Base-by-base conservation (phyloP, 2,797 vertebrate genomes). In the Lutjanus campechanus region DNA sequence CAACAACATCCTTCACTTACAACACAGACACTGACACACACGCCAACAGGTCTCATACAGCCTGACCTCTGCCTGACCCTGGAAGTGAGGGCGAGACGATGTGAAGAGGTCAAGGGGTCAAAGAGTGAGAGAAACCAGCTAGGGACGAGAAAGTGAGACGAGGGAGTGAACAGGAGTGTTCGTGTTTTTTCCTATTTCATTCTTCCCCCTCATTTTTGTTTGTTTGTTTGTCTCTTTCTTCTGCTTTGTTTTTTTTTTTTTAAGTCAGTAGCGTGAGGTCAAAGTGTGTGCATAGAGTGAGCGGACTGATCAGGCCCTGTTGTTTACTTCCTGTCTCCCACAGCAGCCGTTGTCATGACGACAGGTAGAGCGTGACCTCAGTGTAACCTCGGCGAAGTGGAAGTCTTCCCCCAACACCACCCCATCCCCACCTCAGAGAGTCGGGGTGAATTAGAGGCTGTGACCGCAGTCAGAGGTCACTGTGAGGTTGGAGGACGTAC, bases 321-420 rank as follows among this genome's bases (percentile, higher is more conserved):
- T 77, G 67, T 84, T 83, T 79, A 84, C 78, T 76, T 90, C 85
- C 89, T 78, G 77, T 81, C 72, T 79, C 43, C 44, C 29, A 36
- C 29, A 16, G 51, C 73, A 60, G 77, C 51, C 16, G 8, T 80
- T 6, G 36, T 73, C 80, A 83, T 83, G 73, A 53, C 69, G 1
- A 85, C 80, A 75, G 82, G 76, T 65, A 53, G 61, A 12, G 61
- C 0, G 7, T 69, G 77, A 79, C 75, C 79, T 71, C 73, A 61
- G n/a, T 8, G 46, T 76, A 43, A 88, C 84, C 78, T 62, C 67
- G 0, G 13, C 5, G 17, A 64, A 5, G 1, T 77, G 73, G 63
- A 83, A 79, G 83, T 79, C 79, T 54, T 6, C 40, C 22, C 43
- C 43, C 76, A 1, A 25, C 3, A 2, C 41, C 50, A 25, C 44